Conservation (phyloP, 2,888 invertebrate species). For the Plagodis dolabraria region DNA sequence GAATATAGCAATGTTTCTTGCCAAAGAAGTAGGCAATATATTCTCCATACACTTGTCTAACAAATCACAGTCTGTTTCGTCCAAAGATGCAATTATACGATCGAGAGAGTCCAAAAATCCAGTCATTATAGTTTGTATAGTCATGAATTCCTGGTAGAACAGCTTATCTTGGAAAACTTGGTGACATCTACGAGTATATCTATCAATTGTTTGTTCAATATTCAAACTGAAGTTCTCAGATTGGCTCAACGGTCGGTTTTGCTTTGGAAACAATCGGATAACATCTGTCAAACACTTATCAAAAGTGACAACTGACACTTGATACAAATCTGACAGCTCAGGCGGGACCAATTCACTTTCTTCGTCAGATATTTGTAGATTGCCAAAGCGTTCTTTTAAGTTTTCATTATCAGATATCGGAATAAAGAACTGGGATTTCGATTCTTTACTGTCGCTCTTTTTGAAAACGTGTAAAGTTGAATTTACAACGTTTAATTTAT, state of each 20-base stretch:
- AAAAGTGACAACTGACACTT: slow-evolving; percentile 55
- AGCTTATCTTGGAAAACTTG: slow-evolving; percentile 80
- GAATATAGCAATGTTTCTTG: slow-evolving; percentile 70
- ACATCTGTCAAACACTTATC: slow-evolving; percentile 72
- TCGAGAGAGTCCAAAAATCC: slow-evolving; percentile 64
- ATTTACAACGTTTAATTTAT: slow-evolving; percentile 72
- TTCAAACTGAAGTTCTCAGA: slow-evolving; percentile 76
- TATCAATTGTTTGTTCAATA: slow-evolving; percentile 74
- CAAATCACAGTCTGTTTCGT: slow-evolving; percentile 72
- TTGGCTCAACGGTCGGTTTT: slow-evolving; percentile 76
- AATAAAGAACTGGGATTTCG: slow-evolving; percentile 80
- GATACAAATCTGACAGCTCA: slow-evolving; percentile 68
- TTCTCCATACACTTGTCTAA: slow-evolving; percentile 73
- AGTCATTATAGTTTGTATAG: slow-evolving; percentile 65
- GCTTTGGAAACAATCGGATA: slow-evolving; percentile 74
- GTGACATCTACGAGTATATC: slow-evolving; percentile 77
- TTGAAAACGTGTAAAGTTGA: slow-evolving; percentile 71
- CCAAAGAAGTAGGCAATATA: slow-evolving; percentile 62
- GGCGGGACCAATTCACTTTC: slow-evolving; percentile 66
- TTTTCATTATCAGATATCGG: slow-evolving; percentile 68
- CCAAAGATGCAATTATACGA: slow-evolving; percentile 59
- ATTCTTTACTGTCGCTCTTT: slow-evolving; percentile 72
- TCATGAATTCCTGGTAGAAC: slow-evolving; percentile 76
- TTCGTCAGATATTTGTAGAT: slow-evolving; percentile 69
- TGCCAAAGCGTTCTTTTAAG: slow-evolving; percentile 68